Evolutionary conservation across 1,140 invertebrate genomes (phyloP).

Genomic region (Bombus superbus): DNA sequence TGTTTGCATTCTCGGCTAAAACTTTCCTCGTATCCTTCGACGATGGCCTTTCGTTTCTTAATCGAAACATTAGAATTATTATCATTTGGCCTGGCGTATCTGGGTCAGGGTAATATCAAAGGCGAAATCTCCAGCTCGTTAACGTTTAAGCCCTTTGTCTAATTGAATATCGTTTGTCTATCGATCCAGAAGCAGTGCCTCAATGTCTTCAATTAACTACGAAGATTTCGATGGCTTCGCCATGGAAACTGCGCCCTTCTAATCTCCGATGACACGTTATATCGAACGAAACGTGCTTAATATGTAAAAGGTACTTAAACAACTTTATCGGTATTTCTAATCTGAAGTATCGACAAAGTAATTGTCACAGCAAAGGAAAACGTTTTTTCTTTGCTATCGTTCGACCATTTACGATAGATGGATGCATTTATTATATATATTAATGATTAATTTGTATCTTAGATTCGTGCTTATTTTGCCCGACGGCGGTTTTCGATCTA

Average conservation of each 20-base stretch:
- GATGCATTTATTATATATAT: background rate
- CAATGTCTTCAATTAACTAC: constrained; percentile 16
- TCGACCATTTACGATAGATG: too few relatives aligned
- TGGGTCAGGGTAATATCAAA: constrained; percentile 23
- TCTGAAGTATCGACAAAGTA: too few relatives aligned
- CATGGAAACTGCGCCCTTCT: background rate
- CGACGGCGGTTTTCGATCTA: constrained; percentile 15
- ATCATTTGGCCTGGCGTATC: background rate
- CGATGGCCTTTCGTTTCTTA: background rate
- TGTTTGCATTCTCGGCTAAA: background rate
- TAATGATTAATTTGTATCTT: background rate
- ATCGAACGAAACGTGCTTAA: background rate
- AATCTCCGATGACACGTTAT: background rate
- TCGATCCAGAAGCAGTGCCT: constrained; percentile 9
- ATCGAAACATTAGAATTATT: constrained; percentile 18
- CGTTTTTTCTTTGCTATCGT: too few relatives aligned
- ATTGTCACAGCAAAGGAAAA: too few relatives aligned
- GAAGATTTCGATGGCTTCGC: background rate
- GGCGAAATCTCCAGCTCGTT: constrained; percentile 41
- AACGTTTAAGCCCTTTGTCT: constrained; percentile 45
- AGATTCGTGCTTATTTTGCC: background rate
- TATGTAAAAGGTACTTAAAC: too few relatives aligned
- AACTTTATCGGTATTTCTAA: too few relatives aligned
- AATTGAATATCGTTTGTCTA: constrained; percentile 51
- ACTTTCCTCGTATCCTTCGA: background rate